Conservation (phyloP, 2,797 vertebrate species). For the Premnoplex brunnescens region DNA sequence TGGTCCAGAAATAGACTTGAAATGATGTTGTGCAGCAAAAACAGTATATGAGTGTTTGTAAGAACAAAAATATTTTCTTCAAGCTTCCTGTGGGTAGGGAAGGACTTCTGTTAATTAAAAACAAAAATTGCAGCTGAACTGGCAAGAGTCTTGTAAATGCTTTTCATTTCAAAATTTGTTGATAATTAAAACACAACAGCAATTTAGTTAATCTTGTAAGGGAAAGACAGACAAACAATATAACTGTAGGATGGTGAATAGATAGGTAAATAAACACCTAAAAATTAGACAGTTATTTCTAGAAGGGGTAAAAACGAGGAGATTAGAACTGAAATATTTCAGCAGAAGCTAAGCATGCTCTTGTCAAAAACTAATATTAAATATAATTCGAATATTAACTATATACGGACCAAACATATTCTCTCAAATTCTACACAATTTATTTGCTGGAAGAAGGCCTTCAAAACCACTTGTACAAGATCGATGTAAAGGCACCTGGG, state of each 20-base stretch:
- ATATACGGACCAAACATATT: neutral
- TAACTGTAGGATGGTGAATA: neutral
- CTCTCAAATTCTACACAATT: neutral
- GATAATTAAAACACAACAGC: neutral
- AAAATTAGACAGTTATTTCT: neutral
- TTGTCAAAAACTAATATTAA: neutral
- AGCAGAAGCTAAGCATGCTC: neutral
- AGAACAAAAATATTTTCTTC: conserved; percentile 44
- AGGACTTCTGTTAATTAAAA: conserved; percentile 30
- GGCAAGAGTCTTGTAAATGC: neutral
- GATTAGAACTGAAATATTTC: conserved; percentile 16
- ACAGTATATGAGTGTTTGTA: neutral
- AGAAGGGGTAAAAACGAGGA: neutral
- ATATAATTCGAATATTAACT: neutral
- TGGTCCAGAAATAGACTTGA: neutral
- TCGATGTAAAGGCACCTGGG: neutral
- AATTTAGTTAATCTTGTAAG: neutral
- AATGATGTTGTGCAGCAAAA: conserved; percentile 31
- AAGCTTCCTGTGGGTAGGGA: neutral
- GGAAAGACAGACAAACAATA: neutral
- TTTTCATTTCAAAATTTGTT: conserved; percentile 31
- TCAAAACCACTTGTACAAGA: neutral
- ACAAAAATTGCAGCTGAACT: conserved; percentile 31
- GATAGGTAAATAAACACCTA: neutral
- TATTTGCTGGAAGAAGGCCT: neutral